A percentile compares a stretch with the other conserved stretches of the same genome.
Evolutionary conservation across 2,113 vertebrate species (phyloP).

Genomic region (Climacteris rufus): DNA sequence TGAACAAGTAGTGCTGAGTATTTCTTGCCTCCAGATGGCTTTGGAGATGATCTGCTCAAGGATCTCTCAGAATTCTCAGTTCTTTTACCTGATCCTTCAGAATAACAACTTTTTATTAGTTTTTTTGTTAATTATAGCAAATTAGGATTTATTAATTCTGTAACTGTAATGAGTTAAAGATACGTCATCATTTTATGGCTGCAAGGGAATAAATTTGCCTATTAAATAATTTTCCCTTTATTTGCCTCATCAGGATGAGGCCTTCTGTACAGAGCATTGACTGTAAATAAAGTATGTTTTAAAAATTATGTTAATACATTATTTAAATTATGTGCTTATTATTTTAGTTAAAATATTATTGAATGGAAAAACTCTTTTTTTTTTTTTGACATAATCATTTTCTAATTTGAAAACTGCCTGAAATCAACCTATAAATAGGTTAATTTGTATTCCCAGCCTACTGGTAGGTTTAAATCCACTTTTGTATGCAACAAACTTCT

Average conservation of each 20-base stretch:
- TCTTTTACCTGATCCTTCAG: background rate
- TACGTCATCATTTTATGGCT: background rate
- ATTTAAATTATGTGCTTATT: background rate
- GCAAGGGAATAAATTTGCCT: background rate
- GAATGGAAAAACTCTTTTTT: background rate
- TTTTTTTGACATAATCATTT: background rate
- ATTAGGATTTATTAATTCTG: background rate
- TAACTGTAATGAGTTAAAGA: background rate
- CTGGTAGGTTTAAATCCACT: background rate
- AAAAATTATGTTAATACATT: background rate
- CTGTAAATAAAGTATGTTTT: background rate
- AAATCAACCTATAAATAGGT: background rate
- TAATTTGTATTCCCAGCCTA: background rate
- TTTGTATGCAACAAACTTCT: background rate
- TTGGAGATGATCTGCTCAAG: background rate
- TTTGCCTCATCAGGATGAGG: background rate
- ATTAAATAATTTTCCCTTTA: background rate
- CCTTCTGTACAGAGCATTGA: background rate
- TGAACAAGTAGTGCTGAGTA: background rate
- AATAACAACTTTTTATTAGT: background rate
- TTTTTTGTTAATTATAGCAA: background rate
- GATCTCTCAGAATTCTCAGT: background rate
- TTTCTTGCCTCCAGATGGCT: background rate
- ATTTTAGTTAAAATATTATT: background rate
- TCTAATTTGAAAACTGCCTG: background rate